Percentiles rank a stretch among this genome's conserved stretches.
These are phyloP conservation scores for Equus przewalskii DNA, from an alignment of 2,113 vertebrate species.

Conservation along the genomic window DNA sequence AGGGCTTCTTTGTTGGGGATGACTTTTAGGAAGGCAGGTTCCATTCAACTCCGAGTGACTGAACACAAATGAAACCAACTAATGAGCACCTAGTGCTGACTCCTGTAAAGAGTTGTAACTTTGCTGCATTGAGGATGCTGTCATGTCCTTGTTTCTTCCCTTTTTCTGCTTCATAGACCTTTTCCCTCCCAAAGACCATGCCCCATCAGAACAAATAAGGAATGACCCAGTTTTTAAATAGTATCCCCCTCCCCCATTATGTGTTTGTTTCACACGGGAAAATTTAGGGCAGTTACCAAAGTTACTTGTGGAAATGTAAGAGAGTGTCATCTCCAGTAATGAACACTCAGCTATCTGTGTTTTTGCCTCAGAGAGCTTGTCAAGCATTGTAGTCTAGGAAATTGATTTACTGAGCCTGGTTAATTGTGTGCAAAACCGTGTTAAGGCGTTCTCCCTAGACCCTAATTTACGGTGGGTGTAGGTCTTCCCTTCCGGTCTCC, in stretches of 20 bases:
- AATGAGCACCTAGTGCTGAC: neutral
- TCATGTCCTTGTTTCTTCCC: neutral
- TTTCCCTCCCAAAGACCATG: neutral
- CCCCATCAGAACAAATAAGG: conserved; percentile 37
- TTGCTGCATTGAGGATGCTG: neutral
- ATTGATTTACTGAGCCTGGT: neutral
- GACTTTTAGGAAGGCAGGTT: conserved; percentile 4
- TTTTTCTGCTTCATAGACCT: neutral
- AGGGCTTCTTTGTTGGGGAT: conserved; percentile 13
- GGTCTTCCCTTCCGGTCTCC: neutral
- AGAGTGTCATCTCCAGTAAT: neutral
- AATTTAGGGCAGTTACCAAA: neutral
- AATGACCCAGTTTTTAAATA: conserved; percentile 67
- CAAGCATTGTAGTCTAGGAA: neutral
- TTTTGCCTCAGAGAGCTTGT: neutral
- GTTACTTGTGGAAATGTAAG: conserved; percentile 25
- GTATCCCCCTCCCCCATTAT: neutral
- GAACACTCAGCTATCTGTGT: neutral
- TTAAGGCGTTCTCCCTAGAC: neutral
- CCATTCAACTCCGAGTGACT: neutral
- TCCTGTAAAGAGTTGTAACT: conserved; percentile 29
- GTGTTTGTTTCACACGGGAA: conserved; percentile 54
- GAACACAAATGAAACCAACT: neutral
- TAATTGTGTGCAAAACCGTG: neutral
- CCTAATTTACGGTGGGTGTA: neutral